Conservation (phyloP, 2,113 vertebrate species). For the Dicentrarchus labrax region DNA sequence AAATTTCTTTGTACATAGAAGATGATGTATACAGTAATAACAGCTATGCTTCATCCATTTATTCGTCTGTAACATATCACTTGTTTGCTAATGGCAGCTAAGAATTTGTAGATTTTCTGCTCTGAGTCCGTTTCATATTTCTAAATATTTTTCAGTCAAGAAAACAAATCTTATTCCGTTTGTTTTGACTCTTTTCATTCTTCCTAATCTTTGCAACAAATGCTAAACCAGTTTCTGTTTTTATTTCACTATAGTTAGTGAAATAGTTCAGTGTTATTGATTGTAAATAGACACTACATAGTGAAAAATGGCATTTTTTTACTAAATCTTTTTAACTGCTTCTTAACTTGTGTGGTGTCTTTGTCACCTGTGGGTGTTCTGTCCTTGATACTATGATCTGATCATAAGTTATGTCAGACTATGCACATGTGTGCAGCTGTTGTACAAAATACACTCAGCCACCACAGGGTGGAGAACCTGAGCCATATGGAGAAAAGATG, state of each 20-base stretch:
- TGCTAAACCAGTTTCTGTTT: neutral
- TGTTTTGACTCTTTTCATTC: neutral
- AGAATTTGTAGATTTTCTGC: constrained; percentile 28
- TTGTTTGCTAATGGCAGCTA: constrained; percentile 61
- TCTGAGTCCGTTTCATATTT: constrained; percentile 9
- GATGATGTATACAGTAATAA: neutral
- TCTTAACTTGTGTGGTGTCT: constrained; percentile 10
- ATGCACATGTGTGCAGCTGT: neutral
- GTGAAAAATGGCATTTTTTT: neutral
- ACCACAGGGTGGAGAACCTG: constrained; percentile 57
- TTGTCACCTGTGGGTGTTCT: neutral
- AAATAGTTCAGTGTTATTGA: neutral
- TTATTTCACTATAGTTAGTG: neutral
- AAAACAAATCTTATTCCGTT: neutral
- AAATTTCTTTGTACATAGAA: constrained; percentile 13
- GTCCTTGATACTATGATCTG: neutral
- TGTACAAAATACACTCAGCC: neutral
- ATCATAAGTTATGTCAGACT: neutral
- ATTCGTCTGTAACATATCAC: constrained; percentile 11
- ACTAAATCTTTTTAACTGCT: constrained; percentile 42
- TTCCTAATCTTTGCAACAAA: neutral
- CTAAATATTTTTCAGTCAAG: constrained; percentile 14
- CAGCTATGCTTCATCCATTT: neutral
- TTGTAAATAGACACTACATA: constrained; percentile 44
- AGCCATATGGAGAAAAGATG: constrained; percentile 1